Evolutionary conservation across 2,888 invertebrate genomes (phyloP).

Genomic region (Pammene fasciana): DNA sequence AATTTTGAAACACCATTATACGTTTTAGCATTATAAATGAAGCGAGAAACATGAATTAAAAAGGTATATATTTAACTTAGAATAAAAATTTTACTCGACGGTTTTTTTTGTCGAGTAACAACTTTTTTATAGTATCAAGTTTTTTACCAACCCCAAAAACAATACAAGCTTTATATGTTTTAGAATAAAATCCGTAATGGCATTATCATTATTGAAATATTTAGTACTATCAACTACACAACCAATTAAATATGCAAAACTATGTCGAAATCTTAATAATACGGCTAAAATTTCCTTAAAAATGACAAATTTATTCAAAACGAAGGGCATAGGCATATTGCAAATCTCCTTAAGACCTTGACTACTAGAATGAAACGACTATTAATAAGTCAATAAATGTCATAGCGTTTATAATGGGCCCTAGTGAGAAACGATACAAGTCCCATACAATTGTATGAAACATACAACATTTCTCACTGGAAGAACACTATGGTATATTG

Average conservation of each 20-base stretch:
- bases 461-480: too few relatives aligned
- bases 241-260: neutral
- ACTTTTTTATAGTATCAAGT: neutral
- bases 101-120: too few relatives aligned
- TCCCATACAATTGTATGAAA: too few relatives aligned
- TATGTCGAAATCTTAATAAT: neutral
- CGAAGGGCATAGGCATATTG: constrained; percentile 51
- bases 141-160: too few relatives aligned
- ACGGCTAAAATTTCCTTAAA: constrained; percentile 1
- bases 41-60: constrained; percentile 8
- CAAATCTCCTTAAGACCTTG: constrained; percentile 54
- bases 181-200: too few relatives aligned
- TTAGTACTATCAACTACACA: too few relatives aligned
- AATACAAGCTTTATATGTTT: too few relatives aligned
- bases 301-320: constrained; percentile 38
- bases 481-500: constrained; percentile 44
- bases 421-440: neutral
- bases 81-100: neutral
- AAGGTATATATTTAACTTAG: neutral
- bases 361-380: constrained; percentile 54
- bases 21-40: constrained; percentile 27
- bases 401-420: constrained; percentile 48
- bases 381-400: constrained; percentile 56
- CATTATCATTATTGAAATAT: too few relatives aligned
- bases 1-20: constrained; percentile 31